Evolutionary conservation across 1,140 invertebrate species (phyloP).

Genomic region (Asobara japonica): DNA sequence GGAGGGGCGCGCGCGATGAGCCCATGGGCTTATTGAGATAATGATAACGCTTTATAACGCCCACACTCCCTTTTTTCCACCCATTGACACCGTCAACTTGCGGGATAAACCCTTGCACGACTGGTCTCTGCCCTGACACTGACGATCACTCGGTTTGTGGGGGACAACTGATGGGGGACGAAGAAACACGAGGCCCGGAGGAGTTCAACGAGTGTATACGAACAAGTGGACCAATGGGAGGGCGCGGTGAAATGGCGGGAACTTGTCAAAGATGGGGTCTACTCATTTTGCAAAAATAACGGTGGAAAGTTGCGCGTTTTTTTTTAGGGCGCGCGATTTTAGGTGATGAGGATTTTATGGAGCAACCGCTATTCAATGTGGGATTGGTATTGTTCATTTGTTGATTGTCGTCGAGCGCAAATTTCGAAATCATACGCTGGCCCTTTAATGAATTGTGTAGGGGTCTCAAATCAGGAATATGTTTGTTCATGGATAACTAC

Average conservation of each 20-base stretch:
- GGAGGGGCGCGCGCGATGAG: background rate
- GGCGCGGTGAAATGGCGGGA: background rate
- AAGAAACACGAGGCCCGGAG: background rate
- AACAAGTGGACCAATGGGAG: background rate
- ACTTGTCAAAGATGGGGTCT: background rate
- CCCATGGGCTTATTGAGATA: background rate
- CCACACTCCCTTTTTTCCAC: conserved; percentile 17
- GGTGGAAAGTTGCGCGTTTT: no score
- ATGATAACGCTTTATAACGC: background rate
- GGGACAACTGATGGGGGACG: background rate
- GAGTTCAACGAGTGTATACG: background rate
- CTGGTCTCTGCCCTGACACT: conserved; percentile 14
- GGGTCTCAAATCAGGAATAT: no score
- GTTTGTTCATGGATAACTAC: no score
- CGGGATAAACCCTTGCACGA: background rate
- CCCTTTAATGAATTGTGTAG: no score
- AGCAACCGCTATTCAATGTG: no score
- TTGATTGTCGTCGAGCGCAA: no score
- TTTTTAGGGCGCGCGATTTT: no score
- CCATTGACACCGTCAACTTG: conserved; percentile 14
- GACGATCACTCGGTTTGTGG: background rate
- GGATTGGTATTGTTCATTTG: no score
- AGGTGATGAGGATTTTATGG: no score
- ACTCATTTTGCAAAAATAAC: background rate
- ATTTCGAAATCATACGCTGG: no score